Evolutionary conservation across 1,140 invertebrate species (phyloP).

Genomic region (Uloborus diversus): DNA sequence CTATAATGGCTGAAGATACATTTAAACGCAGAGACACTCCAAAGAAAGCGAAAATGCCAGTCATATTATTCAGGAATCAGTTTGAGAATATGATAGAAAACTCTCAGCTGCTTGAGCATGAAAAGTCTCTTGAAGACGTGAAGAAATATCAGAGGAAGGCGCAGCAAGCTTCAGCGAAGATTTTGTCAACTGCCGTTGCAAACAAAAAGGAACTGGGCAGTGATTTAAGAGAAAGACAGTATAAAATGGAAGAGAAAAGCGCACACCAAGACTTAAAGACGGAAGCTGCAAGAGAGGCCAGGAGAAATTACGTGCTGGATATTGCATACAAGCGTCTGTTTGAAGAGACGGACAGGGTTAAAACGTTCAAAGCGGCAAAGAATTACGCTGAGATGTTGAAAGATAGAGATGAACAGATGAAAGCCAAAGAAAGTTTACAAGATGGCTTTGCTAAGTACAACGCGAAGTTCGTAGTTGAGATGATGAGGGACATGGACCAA

Average conservation of each 20-base stretch:
- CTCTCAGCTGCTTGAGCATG: neutral
- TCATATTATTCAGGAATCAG: neutral
- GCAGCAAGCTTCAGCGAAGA: neutral
- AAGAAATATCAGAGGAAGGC: neutral
- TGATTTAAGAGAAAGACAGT: conserved; percentile 2
- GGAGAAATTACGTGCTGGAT: conserved; percentile 8
- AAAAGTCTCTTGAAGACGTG: neutral
- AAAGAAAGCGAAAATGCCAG: neutral
- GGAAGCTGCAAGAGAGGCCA: neutral
- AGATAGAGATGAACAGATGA: conserved; percentile 1
- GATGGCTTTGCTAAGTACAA: neutral
- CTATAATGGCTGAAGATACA: conserved; percentile 1
- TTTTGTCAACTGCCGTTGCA: neutral
- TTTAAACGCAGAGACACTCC: neutral
- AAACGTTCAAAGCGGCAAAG: conserved; percentile 19
- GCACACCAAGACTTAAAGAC: neutral
- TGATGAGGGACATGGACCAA: conserved; percentile 9
- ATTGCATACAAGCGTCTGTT: conserved; percentile 24
- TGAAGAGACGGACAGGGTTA: conserved; percentile 31
- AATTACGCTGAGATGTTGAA: neutral
- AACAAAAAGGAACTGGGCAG: neutral
- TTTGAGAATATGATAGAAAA: neutral
- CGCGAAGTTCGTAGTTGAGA: neutral
- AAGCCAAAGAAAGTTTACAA: neutral
- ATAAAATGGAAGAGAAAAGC: neutral